Percentiles rank a stretch among this genome's conserved stretches.
Conservation (phyloP, 1,140 invertebrate genomes). For the Dendroctonus valens region DNA sequence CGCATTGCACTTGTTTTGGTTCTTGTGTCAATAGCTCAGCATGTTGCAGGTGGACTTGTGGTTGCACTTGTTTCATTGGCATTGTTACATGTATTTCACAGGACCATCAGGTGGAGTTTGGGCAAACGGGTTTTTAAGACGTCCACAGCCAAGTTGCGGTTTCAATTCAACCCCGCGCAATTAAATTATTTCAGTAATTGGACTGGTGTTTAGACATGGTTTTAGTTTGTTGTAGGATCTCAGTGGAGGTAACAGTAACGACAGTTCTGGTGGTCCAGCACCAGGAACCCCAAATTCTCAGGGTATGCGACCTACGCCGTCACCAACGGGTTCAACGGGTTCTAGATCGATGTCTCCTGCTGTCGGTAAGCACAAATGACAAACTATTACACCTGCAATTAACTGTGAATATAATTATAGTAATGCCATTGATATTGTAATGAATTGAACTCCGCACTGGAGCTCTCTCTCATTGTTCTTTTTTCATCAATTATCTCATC, state of each 20-base stretch:
- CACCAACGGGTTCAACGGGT: slow-evolving; percentile 87
- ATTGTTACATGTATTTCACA: slow-evolving; percentile 5
- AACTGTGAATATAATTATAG: too few relatives aligned
- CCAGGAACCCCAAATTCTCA: slow-evolving; percentile 71
- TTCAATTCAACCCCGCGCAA: too few relatives aligned
- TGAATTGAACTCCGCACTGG: too few relatives aligned
- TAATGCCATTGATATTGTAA: too few relatives aligned
- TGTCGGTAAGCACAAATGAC: slow-evolving; percentile 67
- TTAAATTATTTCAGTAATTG: too few relatives aligned
- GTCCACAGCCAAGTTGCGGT: too few relatives aligned
- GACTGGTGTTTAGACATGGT: not conserved
- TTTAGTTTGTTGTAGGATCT: slow-evolving; percentile 66
- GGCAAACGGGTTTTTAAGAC: slow-evolving; percentile 5
- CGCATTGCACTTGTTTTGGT: slow-evolving; percentile 6
- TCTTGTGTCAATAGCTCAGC: slow-evolving; percentile 9
- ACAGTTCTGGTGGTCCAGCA: slow-evolving; percentile 68
- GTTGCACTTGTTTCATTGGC: slow-evolving; percentile 9
- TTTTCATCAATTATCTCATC: too few relatives aligned
- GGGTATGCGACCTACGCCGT: slow-evolving; percentile 88
- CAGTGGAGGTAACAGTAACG: slow-evolving; percentile 64
- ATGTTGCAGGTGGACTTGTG: slow-evolving; percentile 8
- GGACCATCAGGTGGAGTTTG: not conserved
- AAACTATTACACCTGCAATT: too few relatives aligned
- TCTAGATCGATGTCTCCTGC: slow-evolving; percentile 95
- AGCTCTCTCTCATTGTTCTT: too few relatives aligned